Conservation (phyloP, 2,888 invertebrate species). For the Strigamia crassipes region DNA sequence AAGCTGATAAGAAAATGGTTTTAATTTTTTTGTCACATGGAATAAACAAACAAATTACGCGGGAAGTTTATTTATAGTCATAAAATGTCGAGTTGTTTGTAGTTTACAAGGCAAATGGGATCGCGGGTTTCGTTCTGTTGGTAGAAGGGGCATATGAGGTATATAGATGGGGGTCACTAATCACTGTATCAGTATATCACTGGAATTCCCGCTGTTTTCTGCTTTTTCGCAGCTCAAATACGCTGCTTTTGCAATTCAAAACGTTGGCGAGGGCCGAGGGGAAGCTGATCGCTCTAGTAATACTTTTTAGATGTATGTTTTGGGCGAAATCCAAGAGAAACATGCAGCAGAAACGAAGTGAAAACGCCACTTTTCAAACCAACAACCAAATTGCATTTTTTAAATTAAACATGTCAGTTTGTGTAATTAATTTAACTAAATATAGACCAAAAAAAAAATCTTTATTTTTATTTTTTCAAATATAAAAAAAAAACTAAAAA, state of each 20-base stretch:
- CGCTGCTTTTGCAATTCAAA: not conserved
- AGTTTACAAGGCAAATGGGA: not conserved
- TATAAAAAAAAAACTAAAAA: too few relatives aligned
- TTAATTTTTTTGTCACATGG: not conserved
- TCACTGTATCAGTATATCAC: too few relatives aligned
- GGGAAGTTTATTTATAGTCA: not conserved
- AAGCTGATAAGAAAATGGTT: not conserved
- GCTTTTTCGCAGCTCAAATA: not conserved
- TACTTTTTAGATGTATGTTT: slow-evolving; percentile 4
- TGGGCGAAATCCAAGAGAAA: slow-evolving; percentile 2
- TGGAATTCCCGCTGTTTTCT: slow-evolving; percentile 27
- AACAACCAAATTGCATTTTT: not conserved
- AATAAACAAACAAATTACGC: not conserved
- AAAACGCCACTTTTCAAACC: slow-evolving; percentile 10
- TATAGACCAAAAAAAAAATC: not conserved
- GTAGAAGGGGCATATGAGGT: not conserved
- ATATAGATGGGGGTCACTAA: not conserved
- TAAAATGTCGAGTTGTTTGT: too few relatives aligned
- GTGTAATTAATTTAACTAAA: slow-evolving; percentile 11
- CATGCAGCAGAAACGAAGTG: not conserved
- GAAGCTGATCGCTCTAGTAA: slow-evolving; percentile 8
- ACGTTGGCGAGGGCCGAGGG: not conserved
- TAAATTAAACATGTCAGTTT: not conserved
- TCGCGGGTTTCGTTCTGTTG: not conserved
- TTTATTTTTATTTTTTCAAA: not conserved